phyloP scores from a whole-genome alignment of 2,113 vertebrate species.

The Myodes glareolus region DNA sequence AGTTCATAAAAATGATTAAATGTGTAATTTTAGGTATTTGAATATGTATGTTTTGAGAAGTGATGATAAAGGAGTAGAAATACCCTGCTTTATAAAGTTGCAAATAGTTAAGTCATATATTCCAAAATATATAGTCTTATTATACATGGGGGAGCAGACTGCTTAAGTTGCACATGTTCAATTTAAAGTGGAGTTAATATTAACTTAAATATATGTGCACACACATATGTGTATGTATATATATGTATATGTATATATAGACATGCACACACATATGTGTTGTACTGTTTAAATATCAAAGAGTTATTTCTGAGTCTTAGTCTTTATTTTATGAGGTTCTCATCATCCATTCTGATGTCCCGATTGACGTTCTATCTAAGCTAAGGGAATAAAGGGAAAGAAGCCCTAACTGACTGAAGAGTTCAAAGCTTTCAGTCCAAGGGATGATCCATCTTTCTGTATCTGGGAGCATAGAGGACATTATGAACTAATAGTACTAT shows the following conservation, averaged over 20 bases:
- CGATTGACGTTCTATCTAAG: background rate
- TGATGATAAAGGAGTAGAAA: background rate
- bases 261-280: background rate
- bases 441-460: rapidly evolving
- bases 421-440: background rate
- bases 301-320: background rate
- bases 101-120: background rate
- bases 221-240: no score
- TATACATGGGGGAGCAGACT: background rate
- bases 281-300: background rate
- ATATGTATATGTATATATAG: no score
- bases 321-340: background rate
- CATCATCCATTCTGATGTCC: background rate
- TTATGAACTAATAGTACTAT: background rate
- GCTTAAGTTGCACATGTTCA: background rate
- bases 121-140: background rate
- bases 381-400: background rate
- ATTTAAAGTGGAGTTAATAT: background rate
- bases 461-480: background rate
- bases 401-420: background rate
- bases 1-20: background rate
- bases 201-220: background rate
- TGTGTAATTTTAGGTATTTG: background rate
- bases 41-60: background rate
- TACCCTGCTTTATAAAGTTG: background rate